Conservation (phyloP, 2,113 vertebrate genomes). For the Silurus asotus region DNA sequence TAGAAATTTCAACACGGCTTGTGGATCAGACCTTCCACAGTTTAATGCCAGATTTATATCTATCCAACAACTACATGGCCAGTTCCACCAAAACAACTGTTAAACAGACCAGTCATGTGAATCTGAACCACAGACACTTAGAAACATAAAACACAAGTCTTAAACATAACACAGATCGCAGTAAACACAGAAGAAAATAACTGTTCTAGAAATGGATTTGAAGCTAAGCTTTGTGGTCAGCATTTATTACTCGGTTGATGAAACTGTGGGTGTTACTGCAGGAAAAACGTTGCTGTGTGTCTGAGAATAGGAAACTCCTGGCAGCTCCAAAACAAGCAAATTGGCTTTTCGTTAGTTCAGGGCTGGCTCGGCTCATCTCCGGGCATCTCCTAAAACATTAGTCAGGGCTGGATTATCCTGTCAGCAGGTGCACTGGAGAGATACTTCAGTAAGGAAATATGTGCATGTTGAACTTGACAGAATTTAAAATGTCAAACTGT, state of each 20-base stretch:
- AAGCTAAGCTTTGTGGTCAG: slow-evolving; percentile 13
- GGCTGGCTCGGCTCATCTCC: background rate
- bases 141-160: slow-evolving; percentile 19
- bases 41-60: slow-evolving; percentile 30
- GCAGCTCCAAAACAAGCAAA: slow-evolving; percentile 34
- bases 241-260: background rate
- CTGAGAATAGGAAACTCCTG: slow-evolving; percentile 26
- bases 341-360: slow-evolving; percentile 21
- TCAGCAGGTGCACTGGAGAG: slow-evolving; percentile 26
- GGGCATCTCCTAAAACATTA: slow-evolving; percentile 11
- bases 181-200: background rate
- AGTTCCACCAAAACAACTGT: slow-evolving; percentile 18
- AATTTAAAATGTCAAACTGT: slow-evolving; percentile 2
- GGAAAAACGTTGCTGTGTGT: slow-evolving; percentile 19
- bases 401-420: background rate
- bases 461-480: background rate
- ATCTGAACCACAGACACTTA: background rate
- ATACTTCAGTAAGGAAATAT: slow-evolving; percentile 21
- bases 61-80: slow-evolving; percentile 20
- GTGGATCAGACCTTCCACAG: slow-evolving; percentile 24
- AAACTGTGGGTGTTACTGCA: slow-evolving; percentile 21
- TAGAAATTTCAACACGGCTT: slow-evolving; percentile 4
- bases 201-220: background rate
- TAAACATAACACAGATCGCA: background rate
- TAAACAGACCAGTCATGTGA: background rate